A percentile compares a stretch with the other conserved stretches of the same genome.
These are phyloP conservation scores for Diploptera punctata DNA, from an alignment of 2,888 invertebrate species.

Conservation along the genomic window DNA sequence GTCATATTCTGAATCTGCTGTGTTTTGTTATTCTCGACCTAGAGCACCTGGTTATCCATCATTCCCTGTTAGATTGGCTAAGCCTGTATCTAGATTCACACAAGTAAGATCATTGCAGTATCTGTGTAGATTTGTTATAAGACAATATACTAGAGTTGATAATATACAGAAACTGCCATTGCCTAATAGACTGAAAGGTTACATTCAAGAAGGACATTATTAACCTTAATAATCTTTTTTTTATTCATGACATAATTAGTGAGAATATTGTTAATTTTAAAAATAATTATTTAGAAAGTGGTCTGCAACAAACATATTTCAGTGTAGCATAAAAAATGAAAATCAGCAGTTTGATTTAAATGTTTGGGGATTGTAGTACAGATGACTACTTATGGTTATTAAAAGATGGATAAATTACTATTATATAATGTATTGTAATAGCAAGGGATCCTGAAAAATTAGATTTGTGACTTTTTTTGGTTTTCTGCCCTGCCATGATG, in stretches of 20 bases:
- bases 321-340: no score
- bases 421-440: no score
- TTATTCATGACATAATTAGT: constrained; percentile 28
- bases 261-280: constrained; percentile 30
- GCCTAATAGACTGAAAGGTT: constrained; percentile 64
- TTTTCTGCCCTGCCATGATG: no score
- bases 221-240: constrained; percentile 40
- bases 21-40: constrained; percentile 75
- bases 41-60: constrained; percentile 70
- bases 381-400: no score
- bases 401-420: no score
- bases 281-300: no score
- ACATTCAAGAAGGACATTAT: constrained; percentile 57
- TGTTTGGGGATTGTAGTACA: no score
- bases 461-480: no score
- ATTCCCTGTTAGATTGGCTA: constrained; percentile 75
- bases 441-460: no score
- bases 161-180: constrained; percentile 74
- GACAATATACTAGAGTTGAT: constrained; percentile 69
- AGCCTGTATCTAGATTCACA: constrained; percentile 76
- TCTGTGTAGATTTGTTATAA: constrained; percentile 75
- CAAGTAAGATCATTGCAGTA: constrained; percentile 74
- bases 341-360: no score
- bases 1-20: constrained; percentile 70
- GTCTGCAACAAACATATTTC: no score